phyloP scores from a whole-genome alignment of 2,113 vertebrate genomes.

The Corapipo altera region DNA sequence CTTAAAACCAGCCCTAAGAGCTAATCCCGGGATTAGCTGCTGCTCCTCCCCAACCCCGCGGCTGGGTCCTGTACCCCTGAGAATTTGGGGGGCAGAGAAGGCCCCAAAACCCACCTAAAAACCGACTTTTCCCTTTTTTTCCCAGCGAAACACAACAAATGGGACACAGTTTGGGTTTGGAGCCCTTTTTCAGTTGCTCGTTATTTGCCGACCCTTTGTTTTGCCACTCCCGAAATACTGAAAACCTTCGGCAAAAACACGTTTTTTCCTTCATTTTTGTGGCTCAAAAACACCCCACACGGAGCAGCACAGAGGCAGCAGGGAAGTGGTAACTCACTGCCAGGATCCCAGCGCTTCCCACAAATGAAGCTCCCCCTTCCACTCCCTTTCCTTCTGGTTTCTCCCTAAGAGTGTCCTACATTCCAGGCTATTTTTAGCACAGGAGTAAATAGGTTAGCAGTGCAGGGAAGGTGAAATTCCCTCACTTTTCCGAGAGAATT shows the following conservation, averaged over 20 bases:
- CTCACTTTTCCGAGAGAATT: background rate
- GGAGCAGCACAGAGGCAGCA: background rate
- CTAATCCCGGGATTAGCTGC: background rate
- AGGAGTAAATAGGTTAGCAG: background rate
- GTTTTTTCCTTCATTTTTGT: background rate
- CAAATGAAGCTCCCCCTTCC: background rate
- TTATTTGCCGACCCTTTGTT: background rate
- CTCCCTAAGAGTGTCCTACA: conserved; percentile 24
- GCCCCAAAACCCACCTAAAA: background rate
- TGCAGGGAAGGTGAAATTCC: conserved; percentile 36
- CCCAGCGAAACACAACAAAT: accelerated
- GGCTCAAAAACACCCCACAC: background rate
- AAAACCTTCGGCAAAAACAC: accelerated
- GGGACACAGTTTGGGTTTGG: background rate
- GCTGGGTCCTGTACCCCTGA: background rate
- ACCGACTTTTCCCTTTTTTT: accelerated
- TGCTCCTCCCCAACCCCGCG: background rate
- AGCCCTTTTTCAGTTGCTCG: accelerated
- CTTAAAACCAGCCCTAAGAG: background rate
- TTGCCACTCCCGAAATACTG: accelerated
- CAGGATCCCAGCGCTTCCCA: background rate
- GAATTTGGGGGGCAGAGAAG: background rate
- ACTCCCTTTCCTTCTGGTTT: background rate
- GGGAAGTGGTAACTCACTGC: background rate
- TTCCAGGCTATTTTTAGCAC: conserved; percentile 50